Percentiles rank a stretch among this genome's conserved stretches.
phyloP scores from a whole-genome alignment of 2,797 vertebrate genomes.

The Falco columbarius region DNA sequence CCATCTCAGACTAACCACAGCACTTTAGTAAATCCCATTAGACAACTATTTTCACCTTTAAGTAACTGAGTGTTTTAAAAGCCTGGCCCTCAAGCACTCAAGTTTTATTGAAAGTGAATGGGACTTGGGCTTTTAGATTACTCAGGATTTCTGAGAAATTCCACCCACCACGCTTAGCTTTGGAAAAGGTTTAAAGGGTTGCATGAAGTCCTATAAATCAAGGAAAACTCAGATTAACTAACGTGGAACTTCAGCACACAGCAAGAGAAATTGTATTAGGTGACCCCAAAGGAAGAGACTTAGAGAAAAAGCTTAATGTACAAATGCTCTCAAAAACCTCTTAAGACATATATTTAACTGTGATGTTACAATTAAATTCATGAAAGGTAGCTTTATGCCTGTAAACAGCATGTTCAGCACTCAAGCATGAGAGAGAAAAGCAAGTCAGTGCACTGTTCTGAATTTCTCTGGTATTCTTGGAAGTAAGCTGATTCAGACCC shows the following conservation, averaged over 20 bases:
- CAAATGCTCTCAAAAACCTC: neutral
- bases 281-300: neutral
- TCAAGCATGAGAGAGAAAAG: neutral
- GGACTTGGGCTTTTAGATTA: neutral
- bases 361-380: neutral
- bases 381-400: neutral
- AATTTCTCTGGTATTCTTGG: neutral
- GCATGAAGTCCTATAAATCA: neutral
- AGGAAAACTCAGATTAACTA: neutral
- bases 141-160: slow-evolving; percentile 38
- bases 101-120: slow-evolving; percentile 22
- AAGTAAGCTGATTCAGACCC: neutral
- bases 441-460: neutral
- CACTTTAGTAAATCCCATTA: slow-evolving; percentile 27
- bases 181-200: slow-evolving; percentile 8
- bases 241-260: neutral
- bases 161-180: neutral
- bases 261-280: neutral
- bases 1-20: neutral
- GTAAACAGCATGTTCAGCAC: neutral
- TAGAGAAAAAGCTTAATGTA: neutral
- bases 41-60: slow-evolving; percentile 9
- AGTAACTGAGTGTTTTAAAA: slow-evolving; percentile 12
- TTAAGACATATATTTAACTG: neutral
- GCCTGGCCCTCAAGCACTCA: neutral